phyloP scores from a whole-genome alignment of 2,888 invertebrate genomes.

The Graphium colonna region DNA sequence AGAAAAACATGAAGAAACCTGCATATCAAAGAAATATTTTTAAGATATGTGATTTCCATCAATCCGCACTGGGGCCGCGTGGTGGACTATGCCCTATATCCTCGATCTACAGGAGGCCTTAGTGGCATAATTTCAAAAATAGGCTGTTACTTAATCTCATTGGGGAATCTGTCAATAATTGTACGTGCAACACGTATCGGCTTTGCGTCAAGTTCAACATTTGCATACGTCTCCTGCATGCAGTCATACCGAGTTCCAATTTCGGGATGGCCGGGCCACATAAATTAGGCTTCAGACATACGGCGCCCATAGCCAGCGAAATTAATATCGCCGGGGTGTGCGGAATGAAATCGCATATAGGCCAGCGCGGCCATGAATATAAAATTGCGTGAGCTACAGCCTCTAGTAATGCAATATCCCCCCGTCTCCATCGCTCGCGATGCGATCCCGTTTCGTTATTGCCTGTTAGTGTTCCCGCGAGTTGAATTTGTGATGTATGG shows the following conservation, averaged over 20 bases:
- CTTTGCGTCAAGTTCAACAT: slow-evolving; percentile 30
- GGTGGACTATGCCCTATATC: too few species aligned
- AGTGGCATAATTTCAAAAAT: too few species aligned
- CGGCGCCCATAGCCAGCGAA: slow-evolving; percentile 16
- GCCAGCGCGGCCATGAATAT: not conserved
- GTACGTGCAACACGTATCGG: slow-evolving; percentile 23
- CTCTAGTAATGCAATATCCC: slow-evolving; percentile 7
- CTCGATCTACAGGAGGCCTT: too few species aligned
- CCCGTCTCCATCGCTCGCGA: not conserved
- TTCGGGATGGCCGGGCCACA: slow-evolving; percentile 32
- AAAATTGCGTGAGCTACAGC: slow-evolving; percentile 8
- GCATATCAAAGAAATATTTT: too few species aligned
- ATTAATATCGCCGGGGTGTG: slow-evolving; percentile 19
- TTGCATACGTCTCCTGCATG: slow-evolving; percentile 24
- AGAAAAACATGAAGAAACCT: too few species aligned
- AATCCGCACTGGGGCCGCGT: too few species aligned
- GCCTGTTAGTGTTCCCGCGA: not conserved
- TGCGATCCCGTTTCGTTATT: not conserved
- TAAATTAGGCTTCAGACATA: slow-evolving; percentile 23
- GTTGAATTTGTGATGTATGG: too few species aligned
- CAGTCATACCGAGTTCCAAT: slow-evolving; percentile 44
- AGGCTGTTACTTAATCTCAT: too few species aligned
- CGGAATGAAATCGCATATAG: slow-evolving; percentile 10
- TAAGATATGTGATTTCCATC: too few species aligned
- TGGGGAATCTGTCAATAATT: not conserved